Percentiles rank a stretch among this genome's conserved stretches.
These are phyloP conservation scores for Drosophila lowei DNA, from an alignment of 1,140 invertebrate genomes.

Conservation along the genomic window DNA sequence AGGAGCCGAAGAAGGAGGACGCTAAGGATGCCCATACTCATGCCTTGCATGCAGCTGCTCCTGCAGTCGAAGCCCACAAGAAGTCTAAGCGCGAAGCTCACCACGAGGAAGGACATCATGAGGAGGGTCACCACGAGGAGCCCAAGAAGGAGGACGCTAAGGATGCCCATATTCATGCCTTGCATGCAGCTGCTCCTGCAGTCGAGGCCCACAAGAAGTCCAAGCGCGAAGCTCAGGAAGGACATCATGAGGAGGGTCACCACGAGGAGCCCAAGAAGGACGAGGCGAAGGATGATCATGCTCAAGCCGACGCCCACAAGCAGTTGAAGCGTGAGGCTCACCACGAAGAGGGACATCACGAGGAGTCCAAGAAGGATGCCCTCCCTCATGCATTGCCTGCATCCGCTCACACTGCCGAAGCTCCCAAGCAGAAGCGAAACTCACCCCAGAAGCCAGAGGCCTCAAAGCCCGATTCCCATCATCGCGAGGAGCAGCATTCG, in stretches of 20 bases:
- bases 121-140: constrained; percentile 1
- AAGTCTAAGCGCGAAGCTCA: constrained; percentile 27
- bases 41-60: too few species aligned
- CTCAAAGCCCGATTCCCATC: background rate
- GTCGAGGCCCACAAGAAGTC: background rate
- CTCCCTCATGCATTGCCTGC: constrained; percentile 1
- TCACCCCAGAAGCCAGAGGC: background rate
- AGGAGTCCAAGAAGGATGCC: background rate
- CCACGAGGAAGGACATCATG: constrained; percentile 10
- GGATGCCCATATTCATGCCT: background rate
- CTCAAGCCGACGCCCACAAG: background rate
- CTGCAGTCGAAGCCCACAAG: background rate
- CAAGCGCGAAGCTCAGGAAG: constrained; percentile 7
- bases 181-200: too few species aligned
- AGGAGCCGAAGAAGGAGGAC: background rate
- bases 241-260: background rate
- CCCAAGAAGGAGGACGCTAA: background rate
- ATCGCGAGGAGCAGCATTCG: too few species aligned
- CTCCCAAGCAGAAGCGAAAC: constrained; percentile 6
- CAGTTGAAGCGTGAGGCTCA: constrained; percentile 8
- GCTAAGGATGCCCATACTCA: background rate
- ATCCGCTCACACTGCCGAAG: background rate
- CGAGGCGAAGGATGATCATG: background rate
- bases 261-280: background rate
- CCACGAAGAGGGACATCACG: background rate